Evolutionary conservation across 1,140 invertebrate genomes (phyloP).

Genomic region (Drosophila sechellia): DNA sequence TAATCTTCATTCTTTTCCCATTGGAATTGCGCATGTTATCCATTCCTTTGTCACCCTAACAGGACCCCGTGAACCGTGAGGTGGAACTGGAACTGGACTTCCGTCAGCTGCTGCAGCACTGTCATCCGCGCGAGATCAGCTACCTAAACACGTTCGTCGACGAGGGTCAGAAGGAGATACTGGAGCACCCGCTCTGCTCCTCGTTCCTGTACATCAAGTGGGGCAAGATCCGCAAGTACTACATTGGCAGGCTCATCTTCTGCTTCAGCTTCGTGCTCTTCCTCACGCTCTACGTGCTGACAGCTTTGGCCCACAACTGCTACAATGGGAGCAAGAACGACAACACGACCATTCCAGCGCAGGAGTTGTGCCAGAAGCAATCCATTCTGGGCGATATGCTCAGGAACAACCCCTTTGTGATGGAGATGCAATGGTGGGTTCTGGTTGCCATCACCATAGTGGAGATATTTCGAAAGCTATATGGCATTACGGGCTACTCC

Average conservation of each 20-base stretch:
- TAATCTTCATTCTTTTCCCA: not conserved
- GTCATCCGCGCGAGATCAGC: slow-evolving; percentile 91
- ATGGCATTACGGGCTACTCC: slow-evolving; percentile 90
- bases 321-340: slow-evolving; percentile 90
- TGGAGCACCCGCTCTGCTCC: slow-evolving; percentile 92
- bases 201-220: slow-evolving; percentile 94
- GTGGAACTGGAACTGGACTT: slow-evolving; percentile 93
- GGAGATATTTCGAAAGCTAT: slow-evolving; percentile 91
- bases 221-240: slow-evolving; percentile 95
- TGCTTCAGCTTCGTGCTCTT: slow-evolving; percentile 92
- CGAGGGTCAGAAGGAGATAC: slow-evolving; percentile 92
- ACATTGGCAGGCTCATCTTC: slow-evolving; percentile 91
- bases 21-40: not conserved
- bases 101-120: slow-evolving; percentile 91
- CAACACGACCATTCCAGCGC: slow-evolving; percentile 88
- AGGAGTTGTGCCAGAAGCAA: slow-evolving; percentile 90
- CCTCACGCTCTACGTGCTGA: slow-evolving; percentile 91
- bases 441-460: slow-evolving; percentile 90
- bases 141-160: slow-evolving; percentile 93
- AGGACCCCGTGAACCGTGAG: slow-evolving; percentile 90
- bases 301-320: slow-evolving; percentile 91
- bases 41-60: not conserved
- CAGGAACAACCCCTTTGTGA: slow-evolving; percentile 89
- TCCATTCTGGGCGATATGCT: slow-evolving; percentile 90
- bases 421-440: slow-evolving; percentile 92